Evolutionary conservation across 2,888 invertebrate species (phyloP), one percentile per base, ranked within the genome.

Genomic region (Acanthococcus lagerstroemiae): DNA sequence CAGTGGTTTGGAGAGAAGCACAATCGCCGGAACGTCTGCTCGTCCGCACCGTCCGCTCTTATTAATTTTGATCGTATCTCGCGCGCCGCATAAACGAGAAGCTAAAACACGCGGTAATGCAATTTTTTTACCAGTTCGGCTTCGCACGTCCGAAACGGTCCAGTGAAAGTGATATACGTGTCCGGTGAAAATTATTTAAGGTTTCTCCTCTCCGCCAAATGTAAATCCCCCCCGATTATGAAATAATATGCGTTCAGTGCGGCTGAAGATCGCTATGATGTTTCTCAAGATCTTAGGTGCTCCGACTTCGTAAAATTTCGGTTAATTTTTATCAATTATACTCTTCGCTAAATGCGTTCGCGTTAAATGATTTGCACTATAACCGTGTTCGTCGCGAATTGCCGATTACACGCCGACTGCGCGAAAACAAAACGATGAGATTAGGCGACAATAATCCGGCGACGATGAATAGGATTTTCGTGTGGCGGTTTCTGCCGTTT

Each of bases 151-250:
- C 61, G 50, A 61, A 50, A 30, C 52, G 54, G 63, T 52, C 9
- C 63, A 63, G 63, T 63, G 63, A 63, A 63, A 63, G 63, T 63
- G 27, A 63, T 37, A n/a, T n/a, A 63, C 63, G 63, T 63, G 63
- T 63, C 44, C 19, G 63, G 63, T 63, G 63, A 63, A 63, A 63
- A 52, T 63, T 54, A 24, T 63, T 37, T 21, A 12, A 17, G 24
- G 44, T 63, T 52, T 58, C 58, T 58, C 58, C 46, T 21, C 46
- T 25, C 22, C 26, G 44, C 24, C 45, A 45, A 58, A 58, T 58
- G 58, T 58, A 58, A 58, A 58, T 46, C 46, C 45, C 19, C 48
- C 21, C 22, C 22, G 52, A 17, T 52, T 63, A 63, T 52, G 52
- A 63, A 37, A 52, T 30, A 52, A 54, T 63, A 63, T 52, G 63